phyloP scores from a whole-genome alignment of 2,113 vertebrate species.

The Ursus arctos region DNA sequence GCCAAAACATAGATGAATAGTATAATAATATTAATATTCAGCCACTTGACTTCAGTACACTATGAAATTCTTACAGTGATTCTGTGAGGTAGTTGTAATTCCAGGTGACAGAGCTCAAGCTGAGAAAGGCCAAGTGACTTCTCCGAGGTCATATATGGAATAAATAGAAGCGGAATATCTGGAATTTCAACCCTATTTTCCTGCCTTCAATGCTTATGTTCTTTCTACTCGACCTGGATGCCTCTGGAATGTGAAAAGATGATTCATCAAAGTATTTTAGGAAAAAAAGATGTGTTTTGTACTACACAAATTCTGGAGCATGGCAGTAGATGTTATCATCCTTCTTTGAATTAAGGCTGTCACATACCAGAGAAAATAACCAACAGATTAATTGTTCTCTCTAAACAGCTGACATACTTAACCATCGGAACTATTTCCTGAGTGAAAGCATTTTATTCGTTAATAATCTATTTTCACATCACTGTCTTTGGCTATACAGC shows the following conservation, averaged over 20 bases:
- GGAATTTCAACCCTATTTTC: not conserved
- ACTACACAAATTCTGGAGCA: not conserved
- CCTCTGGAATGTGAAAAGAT: not conserved
- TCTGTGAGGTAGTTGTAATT: not conserved
- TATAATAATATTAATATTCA: not conserved
- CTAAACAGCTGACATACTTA: not conserved
- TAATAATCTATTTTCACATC: slow-evolving; percentile 39
- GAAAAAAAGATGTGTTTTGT: not conserved
- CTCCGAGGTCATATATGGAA: not conserved
- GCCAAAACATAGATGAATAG: not conserved
- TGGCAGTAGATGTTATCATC: not conserved
- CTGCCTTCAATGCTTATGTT: not conserved
- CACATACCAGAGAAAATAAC: slow-evolving; percentile 46
- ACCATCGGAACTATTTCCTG: slow-evolving; percentile 32
- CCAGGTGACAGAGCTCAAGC: not conserved
- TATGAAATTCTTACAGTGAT: not conserved
- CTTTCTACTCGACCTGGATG: not conserved
- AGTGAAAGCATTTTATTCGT: slow-evolving; percentile 55
- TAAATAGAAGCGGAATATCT: not conserved
- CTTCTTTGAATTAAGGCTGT: slow-evolving; percentile 51
- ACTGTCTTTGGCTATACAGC: not conserved
- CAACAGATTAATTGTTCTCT: slow-evolving; percentile 53
- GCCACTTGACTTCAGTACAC: not conserved
- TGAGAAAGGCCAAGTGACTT: not conserved
- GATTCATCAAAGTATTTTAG: slow-evolving; percentile 40